Evolutionary conservation across 2,113 vertebrate species (phyloP), one percentile per base, ranked within the genome.

Genomic region (Burhinus bistriatus): DNA sequence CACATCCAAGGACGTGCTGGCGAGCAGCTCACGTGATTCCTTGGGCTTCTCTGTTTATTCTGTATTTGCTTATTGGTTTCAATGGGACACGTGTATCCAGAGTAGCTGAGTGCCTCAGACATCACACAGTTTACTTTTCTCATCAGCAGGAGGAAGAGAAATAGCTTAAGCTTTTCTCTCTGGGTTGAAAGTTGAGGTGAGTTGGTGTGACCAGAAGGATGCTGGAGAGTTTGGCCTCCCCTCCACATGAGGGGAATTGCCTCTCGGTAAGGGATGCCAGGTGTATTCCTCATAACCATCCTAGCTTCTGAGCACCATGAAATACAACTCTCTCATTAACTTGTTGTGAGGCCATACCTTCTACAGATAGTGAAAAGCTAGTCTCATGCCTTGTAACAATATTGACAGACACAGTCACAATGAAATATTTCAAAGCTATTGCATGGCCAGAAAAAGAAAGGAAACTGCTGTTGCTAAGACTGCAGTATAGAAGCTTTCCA

Each of bases 91-190:
- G 30, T n/a, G 18, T 44, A 90, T 22, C n/a, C 23, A 4, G 2
- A 44, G 12, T 38, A 61, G 45, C 38, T 0, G 0, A 52, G 19
- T 49, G 19, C 34, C n/a, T 57, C 72, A 61, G n/a, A 22, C 12
- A 42, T 45, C 20, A 21, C 52, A 61, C 6, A 17, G 13, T 25
- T 81, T 54, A 36, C 44, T 81, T 78, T 47, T 38, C 27, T 68
- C 30, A 65, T 10, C 27, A 69, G 19, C 30, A 71, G 52, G 51
- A 87, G 38, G 25, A 71, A 78, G 42, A 30, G 30, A 76, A 83
- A 8, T 27, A 76, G 21, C 47, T 42, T 26, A 27, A 89, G 23
- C 9, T 90, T 77, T 77, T 32, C 19, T 52, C 5, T 68, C 18
- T 32, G 38, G 3, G 9, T 15, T 58, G 52, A 62, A 81, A 61